Evolutionary conservation across 2,888 invertebrate species (phyloP).

Genomic region (Nezara viridula): DNA sequence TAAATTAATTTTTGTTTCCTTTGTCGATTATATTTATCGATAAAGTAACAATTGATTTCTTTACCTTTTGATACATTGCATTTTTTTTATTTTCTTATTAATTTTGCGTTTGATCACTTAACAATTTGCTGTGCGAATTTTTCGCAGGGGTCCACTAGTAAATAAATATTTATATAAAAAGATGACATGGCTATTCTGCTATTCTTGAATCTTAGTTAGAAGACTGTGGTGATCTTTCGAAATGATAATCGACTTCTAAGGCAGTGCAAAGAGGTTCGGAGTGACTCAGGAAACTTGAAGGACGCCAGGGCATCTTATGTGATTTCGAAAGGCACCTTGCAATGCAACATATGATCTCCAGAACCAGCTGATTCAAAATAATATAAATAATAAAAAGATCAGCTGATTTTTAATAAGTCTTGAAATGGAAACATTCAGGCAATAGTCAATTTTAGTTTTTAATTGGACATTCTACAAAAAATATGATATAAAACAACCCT

Average conservation of each 20-base stretch:
- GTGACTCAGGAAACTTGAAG: not conserved
- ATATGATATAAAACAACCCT: not conserved
- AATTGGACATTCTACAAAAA: too few species aligned
- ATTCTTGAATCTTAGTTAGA: not conserved
- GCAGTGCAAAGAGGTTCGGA: not conserved
- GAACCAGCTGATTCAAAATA: not conserved
- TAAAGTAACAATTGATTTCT: too few species aligned
- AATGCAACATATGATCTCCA: not conserved
- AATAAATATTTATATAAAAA: not conserved
- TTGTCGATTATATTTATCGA: too few species aligned
- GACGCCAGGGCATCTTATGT: not conserved
- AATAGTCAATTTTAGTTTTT: too few species aligned
- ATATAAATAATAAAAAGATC: not conserved
- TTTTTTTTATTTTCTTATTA: too few species aligned
- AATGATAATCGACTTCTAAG: conserved; percentile 1
- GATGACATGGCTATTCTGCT: not conserved
- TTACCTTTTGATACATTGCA: too few species aligned
- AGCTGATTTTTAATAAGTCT: not conserved
- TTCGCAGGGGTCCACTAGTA: too few species aligned
- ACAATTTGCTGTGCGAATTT: too few species aligned
- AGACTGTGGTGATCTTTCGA: not conserved
- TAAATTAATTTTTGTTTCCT: too few species aligned
- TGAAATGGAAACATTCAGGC: too few species aligned
- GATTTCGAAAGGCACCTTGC: not conserved
- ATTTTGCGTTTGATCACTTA: too few species aligned